These are phyloP conservation scores for Drosophila meridionalis DNA, from an alignment of 2,888 invertebrate genomes.

Conservation along the genomic window DNA sequence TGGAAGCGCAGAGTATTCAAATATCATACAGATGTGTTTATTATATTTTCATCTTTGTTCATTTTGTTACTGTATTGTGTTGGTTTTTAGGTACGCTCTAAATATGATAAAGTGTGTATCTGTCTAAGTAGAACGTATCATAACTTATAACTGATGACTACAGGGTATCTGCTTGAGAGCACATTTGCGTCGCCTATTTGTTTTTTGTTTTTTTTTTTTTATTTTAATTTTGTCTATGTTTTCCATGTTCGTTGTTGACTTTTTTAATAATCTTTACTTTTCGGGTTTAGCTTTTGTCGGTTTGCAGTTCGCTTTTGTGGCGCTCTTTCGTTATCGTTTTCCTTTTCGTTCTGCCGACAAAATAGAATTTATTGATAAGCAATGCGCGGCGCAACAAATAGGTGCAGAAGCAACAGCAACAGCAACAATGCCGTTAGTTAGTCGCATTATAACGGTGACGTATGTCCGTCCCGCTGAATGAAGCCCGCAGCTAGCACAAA, in stretches of 20 bases:
- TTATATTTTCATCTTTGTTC: conserved; percentile 9
- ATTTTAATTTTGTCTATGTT: neutral
- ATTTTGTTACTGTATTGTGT: neutral
- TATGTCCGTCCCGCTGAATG: conserved; percentile 42
- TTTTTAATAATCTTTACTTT: conserved; percentile 17
- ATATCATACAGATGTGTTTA: conserved; percentile 29
- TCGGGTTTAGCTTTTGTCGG: neutral
- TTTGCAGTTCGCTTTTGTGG: conserved; percentile 29
- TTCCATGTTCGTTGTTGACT: conserved; percentile 11
- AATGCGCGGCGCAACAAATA: conserved; percentile 9
- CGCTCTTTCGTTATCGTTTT: conserved; percentile 23
- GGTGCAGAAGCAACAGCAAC: conserved; percentile 10
- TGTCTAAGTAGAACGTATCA: neutral
- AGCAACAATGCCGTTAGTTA: conserved; percentile 42
- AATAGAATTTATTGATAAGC: conserved; percentile 70
- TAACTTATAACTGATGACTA: too few relatives aligned
- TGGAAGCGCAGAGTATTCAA: conserved; percentile 28
- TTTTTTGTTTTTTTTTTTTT: neutral
- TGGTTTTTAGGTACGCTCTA: neutral
- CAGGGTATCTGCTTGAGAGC: neutral
- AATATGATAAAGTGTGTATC: neutral
- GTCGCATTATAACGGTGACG: conserved; percentile 65
- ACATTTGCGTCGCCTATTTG: neutral
- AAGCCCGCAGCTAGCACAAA: conserved; percentile 32
- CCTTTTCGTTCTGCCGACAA: conserved; percentile 31